Conservation (phyloP, 2,797 vertebrate genomes). For the Chaetodon trifasciatus region DNA sequence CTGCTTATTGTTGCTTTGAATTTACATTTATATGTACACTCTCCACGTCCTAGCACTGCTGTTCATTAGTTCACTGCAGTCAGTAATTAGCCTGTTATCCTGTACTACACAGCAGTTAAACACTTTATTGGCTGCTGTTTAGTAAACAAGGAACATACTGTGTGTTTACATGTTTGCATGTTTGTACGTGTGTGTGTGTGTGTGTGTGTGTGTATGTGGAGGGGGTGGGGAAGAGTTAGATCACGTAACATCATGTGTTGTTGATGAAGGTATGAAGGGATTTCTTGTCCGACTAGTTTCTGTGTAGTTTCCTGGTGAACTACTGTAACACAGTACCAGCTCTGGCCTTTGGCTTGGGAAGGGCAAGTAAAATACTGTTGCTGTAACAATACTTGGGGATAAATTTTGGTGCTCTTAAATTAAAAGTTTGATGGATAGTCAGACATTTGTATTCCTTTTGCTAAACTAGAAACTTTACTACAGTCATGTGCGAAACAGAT, state of each 20-base stretch:
- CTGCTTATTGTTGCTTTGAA: not conserved
- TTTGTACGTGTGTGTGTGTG: not conserved
- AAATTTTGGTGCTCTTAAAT: not conserved
- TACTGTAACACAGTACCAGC: not conserved
- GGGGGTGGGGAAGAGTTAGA: constrained; percentile 14
- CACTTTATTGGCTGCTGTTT: constrained; percentile 55
- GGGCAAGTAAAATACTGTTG: not conserved
- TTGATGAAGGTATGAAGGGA: not conserved
- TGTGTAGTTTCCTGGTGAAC: not conserved
- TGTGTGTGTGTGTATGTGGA: not conserved
- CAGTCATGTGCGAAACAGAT: no score
- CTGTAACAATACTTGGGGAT: not conserved
- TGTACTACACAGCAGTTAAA: constrained; percentile 60
- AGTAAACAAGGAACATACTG: constrained; percentile 64
- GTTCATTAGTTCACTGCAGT: constrained; percentile 52
- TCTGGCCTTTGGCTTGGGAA: not conserved
- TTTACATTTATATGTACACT: not conserved
- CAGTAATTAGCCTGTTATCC: constrained; percentile 54
- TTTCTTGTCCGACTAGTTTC: not conserved
- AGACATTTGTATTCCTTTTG: not conserved
- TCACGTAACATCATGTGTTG: constrained; percentile 44
- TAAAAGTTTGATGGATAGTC: no score
- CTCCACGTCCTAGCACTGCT: constrained; percentile 6
- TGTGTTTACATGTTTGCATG: constrained; percentile 26
- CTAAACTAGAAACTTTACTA: not conserved